phyloP scores from a whole-genome alignment of 2,113 vertebrate genomes.

The Bos javanicus region DNA sequence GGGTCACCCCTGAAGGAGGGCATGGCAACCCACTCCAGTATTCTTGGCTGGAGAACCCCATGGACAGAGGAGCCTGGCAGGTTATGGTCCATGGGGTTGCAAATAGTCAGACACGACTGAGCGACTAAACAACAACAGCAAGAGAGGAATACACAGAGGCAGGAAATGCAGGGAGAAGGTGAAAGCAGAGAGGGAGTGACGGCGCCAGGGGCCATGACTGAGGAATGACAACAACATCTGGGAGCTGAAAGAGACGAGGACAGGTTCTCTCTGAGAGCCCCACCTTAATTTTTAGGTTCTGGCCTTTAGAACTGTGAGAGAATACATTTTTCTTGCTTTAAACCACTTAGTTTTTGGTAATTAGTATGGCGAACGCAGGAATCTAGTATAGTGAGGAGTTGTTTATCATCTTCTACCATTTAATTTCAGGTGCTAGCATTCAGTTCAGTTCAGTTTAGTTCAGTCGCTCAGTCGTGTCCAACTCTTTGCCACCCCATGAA shows the following conservation, averaged over 20 bases:
- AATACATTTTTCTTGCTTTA: neutral
- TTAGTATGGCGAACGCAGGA: neutral
- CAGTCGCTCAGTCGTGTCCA: fast-evolving
- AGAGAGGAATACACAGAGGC: neutral
- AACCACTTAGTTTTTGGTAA: neutral
- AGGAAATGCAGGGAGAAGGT: neutral
- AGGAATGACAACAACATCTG: neutral
- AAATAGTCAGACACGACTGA: neutral
- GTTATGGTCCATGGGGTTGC: neutral
- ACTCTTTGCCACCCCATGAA: too few relatives aligned
- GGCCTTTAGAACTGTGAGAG: neutral
- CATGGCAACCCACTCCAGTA: neutral
- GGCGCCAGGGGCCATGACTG: neutral
- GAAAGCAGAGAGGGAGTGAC: neutral
- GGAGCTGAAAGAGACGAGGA: neutral
- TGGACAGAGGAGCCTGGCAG: neutral
- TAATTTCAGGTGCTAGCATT: neutral
- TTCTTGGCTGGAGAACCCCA: neutral
- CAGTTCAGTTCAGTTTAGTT: too few relatives aligned
- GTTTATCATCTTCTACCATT: neutral
- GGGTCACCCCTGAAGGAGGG: neutral
- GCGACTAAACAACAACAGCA: neutral
- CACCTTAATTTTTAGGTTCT: neutral
- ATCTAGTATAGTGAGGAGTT: neutral
- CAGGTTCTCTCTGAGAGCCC: neutral